These are phyloP conservation scores for Myrmecophaga tridactyla DNA, from an alignment of 2,113 vertebrate genomes.

Conservation along the genomic window DNA sequence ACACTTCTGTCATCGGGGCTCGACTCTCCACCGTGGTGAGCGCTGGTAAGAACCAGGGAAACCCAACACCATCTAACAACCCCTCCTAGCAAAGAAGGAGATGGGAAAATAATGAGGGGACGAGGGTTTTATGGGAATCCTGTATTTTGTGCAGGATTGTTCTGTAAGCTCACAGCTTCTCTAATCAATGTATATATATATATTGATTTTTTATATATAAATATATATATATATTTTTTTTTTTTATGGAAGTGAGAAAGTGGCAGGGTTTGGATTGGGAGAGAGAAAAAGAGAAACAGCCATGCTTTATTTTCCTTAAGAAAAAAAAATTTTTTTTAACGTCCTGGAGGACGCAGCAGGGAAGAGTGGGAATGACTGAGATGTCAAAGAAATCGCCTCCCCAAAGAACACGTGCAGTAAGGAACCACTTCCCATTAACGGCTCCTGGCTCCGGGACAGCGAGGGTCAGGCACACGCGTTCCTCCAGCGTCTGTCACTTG, in stretches of 20 bases:
- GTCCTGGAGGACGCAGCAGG: constrained; percentile 49
- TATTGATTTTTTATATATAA: too few relatives aligned
- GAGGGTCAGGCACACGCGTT: background rate
- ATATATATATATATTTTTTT: too few relatives aligned
- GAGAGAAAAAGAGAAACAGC: background rate
- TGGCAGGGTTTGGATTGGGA: background rate
- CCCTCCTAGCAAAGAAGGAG: background rate
- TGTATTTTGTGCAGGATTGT: too few relatives aligned
- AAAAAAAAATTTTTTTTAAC: constrained; percentile 29
- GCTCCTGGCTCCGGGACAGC: constrained; percentile 4
- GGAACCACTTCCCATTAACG: constrained; percentile 22
- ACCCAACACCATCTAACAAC: background rate
- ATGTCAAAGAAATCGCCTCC: constrained; percentile 50
- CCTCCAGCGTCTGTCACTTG: background rate
- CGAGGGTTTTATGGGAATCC: too few relatives aligned
- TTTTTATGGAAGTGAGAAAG: background rate
- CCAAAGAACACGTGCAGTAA: background rate
- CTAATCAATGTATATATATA: too few relatives aligned
- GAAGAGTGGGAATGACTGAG: constrained; percentile 33
- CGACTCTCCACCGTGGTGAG: background rate
- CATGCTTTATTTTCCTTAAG: constrained; percentile 34
- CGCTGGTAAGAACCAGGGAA: background rate
- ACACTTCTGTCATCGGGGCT: background rate
- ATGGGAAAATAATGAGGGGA: too few relatives aligned
- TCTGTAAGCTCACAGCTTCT: too few relatives aligned